These are phyloP conservation scores for Kryptolebias ocellatus DNA, from an alignment of 2,797 vertebrate species.

Conservation along the genomic window DNA sequence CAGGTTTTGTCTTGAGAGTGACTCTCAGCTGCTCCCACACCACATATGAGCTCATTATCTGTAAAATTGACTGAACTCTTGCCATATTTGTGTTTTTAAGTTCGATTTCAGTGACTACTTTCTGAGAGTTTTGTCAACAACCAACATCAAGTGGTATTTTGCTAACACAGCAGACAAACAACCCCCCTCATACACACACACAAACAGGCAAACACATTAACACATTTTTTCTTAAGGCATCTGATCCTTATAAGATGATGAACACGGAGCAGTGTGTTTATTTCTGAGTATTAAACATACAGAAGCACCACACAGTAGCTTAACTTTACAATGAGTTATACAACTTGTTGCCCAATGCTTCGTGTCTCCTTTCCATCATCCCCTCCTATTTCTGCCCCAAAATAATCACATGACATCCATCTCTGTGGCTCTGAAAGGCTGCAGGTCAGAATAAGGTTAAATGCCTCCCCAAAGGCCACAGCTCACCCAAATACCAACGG, in stretches of 20 bases:
- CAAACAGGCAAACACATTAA: no score
- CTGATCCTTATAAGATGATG: conserved; percentile 6
- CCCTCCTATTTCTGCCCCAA: conserved; percentile 21
- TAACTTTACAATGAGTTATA: conserved; percentile 4
- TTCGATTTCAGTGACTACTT: no score
- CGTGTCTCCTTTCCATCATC: background rate
- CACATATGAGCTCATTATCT: no score
- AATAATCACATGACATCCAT: conserved; percentile 55
- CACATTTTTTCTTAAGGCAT: conserved; percentile 8
- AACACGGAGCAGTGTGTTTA: conserved; percentile 20
- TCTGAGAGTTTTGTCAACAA: no score
- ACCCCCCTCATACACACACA: no score
- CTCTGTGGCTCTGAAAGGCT: conserved; percentile 10
- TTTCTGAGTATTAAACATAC: conserved; percentile 2
- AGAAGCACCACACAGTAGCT: conserved; percentile 26
- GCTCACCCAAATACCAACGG: conserved; percentile 17
- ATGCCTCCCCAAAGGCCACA: conserved; percentile 53
- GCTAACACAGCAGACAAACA: no score
- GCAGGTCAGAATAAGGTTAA: conserved; percentile 52
- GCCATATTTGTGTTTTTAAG: no score
- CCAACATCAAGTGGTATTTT: no score
- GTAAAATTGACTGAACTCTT: background rate
- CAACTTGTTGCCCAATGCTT: conserved; percentile 23
- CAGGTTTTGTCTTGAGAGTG: no score
- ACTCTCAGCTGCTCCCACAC: no score